phyloP scores from a whole-genome alignment of 2,113 vertebrate genomes.

The Lagopus leucura region DNA sequence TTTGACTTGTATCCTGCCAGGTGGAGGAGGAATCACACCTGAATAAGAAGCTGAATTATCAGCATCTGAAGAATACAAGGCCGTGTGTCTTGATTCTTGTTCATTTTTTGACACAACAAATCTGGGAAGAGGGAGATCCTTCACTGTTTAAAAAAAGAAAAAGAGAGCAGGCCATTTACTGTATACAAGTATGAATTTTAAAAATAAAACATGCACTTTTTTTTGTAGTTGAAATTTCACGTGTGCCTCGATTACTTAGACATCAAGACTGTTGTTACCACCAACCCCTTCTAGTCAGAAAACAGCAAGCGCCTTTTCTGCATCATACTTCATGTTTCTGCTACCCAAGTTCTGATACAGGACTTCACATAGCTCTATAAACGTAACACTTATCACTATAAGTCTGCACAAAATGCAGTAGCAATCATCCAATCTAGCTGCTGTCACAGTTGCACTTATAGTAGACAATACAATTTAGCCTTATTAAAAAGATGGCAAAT shows the following conservation, averaged over 20 bases:
- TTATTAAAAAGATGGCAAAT: background rate
- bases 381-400: background rate
- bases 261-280: background rate
- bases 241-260: background rate
- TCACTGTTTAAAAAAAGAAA: constrained; percentile 81
- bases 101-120: constrained; percentile 95
- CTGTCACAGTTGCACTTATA: background rate
- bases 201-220: background rate
- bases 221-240: background rate
- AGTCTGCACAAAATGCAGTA: background rate
- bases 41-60: constrained; percentile 92
- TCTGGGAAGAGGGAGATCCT: constrained; percentile 93
- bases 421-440: background rate
- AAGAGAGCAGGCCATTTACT: background rate
- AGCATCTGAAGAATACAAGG: constrained; percentile 89
- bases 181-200: background rate
- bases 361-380: background rate
- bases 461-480: background rate
- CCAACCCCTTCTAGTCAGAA: background rate
- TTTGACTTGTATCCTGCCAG: constrained; percentile 90
- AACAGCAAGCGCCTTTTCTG: background rate
- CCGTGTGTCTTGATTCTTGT: constrained; percentile 87
- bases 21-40: constrained; percentile 93
- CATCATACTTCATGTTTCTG: background rate
- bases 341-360: background rate